These are phyloP conservation scores for Atherinomorus stipes DNA, from an alignment of 2,113 vertebrate species.

Conservation along the genomic window DNA sequence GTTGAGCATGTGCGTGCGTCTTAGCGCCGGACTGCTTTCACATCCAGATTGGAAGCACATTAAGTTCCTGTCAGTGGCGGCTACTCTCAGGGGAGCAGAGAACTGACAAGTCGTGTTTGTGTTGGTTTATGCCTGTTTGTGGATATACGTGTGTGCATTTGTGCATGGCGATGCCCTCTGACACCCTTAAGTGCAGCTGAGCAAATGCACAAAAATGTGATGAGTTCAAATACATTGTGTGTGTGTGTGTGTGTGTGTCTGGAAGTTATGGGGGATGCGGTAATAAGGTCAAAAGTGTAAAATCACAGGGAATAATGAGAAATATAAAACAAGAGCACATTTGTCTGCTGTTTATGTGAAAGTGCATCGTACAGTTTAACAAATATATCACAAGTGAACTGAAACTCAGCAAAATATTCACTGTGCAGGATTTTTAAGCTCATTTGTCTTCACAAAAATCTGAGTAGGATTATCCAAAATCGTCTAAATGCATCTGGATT, in stretches of 20 bases:
- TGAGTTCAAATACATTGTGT: not conserved
- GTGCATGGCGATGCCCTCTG: slow-evolving; percentile 34
- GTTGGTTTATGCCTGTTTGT: not conserved
- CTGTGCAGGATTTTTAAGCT: no score
- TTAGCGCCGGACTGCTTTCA: slow-evolving; percentile 37
- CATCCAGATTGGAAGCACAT: slow-evolving; percentile 44
- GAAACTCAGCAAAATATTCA: not conserved
- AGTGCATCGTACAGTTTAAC: not conserved
- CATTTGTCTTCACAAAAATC: not conserved
- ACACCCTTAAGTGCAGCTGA: slow-evolving; percentile 58
- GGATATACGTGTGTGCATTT: not conserved
- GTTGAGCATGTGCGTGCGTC: slow-evolving; percentile 19
- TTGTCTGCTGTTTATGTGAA: no score
- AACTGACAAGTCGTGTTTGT: slow-evolving; percentile 25
- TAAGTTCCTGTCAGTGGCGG: slow-evolving; percentile 49
- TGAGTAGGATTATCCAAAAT: not conserved
- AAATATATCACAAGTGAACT: not conserved
- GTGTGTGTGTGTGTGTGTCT: not conserved
- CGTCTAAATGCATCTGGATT: slow-evolving; percentile 25
- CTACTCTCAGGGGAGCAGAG: slow-evolving; percentile 45
- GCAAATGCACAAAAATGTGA: slow-evolving; percentile 49
- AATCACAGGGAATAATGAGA: not conserved
- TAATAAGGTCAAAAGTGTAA: not conserved
- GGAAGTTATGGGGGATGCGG: not conserved
- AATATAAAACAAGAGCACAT: not conserved